A percentile compares a stretch with the other conserved stretches of the same genome.
Evolutionary conservation across 2,113 vertebrate genomes (phyloP).

Genomic region (Aptenodytes patagonicus): DNA sequence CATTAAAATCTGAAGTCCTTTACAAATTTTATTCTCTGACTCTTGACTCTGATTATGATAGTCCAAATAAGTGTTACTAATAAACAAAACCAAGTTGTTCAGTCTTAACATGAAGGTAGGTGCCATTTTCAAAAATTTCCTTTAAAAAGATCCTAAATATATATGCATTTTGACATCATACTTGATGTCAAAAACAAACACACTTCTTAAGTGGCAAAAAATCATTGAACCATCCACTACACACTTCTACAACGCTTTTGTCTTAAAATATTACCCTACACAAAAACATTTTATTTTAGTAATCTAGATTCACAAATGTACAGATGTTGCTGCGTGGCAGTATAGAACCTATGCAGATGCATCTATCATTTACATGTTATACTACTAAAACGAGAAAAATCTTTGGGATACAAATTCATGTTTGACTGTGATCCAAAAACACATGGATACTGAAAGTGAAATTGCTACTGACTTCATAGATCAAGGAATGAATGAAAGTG

Average conservation of each 20-base stretch:
- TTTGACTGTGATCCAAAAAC: not conserved
- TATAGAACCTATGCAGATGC: not conserved
- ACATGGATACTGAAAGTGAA: conserved; percentile 8
- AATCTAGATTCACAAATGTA: not conserved
- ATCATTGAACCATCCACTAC: not conserved
- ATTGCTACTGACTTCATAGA: not conserved
- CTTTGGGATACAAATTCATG: not conserved
- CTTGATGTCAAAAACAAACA: not conserved
- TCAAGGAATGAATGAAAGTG: not conserved
- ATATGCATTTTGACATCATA: not conserved
- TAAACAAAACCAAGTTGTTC: not conserved
- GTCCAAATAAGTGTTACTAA: not conserved
- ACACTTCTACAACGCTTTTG: not conserved
- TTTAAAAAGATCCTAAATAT: not conserved
- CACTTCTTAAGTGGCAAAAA: not conserved
- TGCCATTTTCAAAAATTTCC: not conserved
- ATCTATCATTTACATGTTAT: not conserved
- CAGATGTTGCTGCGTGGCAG: not conserved
- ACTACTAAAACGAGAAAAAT: not conserved
- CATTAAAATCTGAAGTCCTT: not conserved
- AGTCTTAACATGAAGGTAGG: not conserved
- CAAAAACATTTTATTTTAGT: not conserved
- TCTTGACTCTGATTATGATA: not conserved
- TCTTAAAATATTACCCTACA: not conserved
- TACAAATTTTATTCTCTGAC: not conserved